These are phyloP conservation scores for Alces alces DNA, from an alignment of 2,113 vertebrate species.

Conservation along the genomic window DNA sequence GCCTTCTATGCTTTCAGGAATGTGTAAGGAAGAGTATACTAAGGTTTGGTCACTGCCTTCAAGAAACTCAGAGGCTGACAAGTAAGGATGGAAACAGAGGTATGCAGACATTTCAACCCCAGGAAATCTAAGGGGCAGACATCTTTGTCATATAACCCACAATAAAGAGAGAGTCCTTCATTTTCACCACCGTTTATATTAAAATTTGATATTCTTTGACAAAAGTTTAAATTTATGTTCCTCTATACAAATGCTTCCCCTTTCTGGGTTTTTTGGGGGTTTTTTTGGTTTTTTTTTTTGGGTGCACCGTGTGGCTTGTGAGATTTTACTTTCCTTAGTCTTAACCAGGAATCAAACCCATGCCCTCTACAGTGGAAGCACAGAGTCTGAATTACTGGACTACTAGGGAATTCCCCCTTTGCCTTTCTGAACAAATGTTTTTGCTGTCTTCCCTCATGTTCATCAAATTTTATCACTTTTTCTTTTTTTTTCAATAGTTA, in stretches of 20 bases:
- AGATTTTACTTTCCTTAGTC: neutral
- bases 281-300: neutral
- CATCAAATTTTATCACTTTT: neutral
- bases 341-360: neutral
- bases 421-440: neutral
- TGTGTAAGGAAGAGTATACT: too few relatives aligned
- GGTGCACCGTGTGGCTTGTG: fast-evolving
- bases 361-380: neutral
- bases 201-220: neutral
- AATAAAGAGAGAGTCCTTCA: neutral
- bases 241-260: neutral
- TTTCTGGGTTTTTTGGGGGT: neutral
- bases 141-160: fast-evolving
- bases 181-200: neutral
- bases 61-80: neutral
- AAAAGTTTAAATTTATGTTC: neutral
- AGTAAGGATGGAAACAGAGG: neutral
- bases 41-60: neutral
- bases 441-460: neutral
- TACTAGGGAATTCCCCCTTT: neutral
- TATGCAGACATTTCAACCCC: too few relatives aligned
- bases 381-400: neutral
- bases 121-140: neutral
- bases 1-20: neutral
- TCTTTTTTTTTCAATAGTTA: neutral